phyloP scores from a whole-genome alignment of 2,113 vertebrate species.

The Columba livia region DNA sequence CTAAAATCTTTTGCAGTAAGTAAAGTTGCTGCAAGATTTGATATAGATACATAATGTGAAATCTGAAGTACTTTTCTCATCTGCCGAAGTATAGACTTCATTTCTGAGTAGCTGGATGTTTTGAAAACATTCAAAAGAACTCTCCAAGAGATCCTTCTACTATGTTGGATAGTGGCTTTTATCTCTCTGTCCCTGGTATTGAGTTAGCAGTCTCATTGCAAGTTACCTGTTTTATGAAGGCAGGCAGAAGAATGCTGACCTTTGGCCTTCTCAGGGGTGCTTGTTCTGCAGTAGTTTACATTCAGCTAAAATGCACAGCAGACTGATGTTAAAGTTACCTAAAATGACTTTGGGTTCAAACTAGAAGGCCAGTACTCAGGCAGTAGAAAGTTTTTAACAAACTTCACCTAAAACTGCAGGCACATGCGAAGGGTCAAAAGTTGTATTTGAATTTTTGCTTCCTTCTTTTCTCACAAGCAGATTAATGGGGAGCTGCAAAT shows the following conservation, averaged over 20 bases:
- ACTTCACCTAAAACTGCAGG: not conserved
- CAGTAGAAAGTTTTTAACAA: not conserved
- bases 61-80: not conserved
- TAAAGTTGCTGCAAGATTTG: not conserved
- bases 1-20: not conserved
- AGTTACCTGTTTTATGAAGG: not conserved
- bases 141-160: not conserved
- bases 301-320: not conserved
- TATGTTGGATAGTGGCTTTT: not conserved
- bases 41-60: not conserved
- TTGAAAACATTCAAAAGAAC: no score
- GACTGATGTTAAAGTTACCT: not conserved
- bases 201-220: not conserved
- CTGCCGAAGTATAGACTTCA: not conserved
- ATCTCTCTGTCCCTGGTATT: no score
- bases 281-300: not conserved
- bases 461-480: not conserved
- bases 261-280: not conserved
- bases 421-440: rapidly evolving
- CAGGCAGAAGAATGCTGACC: not conserved
- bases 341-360: not conserved
- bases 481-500: not conserved
- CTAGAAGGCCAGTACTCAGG: not conserved
- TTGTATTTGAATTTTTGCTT: not conserved
- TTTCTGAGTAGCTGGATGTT: not conserved